Conservation (phyloP, 2,888 invertebrate genomes). For the Trissonchulus sp. region DNA sequence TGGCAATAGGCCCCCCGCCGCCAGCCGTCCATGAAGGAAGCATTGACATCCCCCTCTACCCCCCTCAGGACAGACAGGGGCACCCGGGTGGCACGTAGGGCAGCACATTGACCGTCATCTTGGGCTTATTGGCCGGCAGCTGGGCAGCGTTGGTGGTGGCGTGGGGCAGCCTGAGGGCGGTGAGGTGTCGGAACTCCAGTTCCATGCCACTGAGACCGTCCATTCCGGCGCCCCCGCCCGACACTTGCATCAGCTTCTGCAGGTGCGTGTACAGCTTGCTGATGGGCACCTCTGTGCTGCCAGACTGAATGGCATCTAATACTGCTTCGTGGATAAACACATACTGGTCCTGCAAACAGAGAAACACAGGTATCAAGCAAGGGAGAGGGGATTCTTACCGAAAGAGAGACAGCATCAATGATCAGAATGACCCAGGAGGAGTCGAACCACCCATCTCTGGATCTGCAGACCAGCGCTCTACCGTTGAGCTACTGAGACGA, state of each 20-base stretch:
- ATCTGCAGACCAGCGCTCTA: too few species aligned
- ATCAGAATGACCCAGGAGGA: too few species aligned
- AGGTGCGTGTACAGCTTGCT: constrained; percentile 88
- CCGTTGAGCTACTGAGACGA: too few species aligned
- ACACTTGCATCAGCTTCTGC: constrained; percentile 87
- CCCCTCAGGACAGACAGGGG: constrained; percentile 58
- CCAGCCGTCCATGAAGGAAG: constrained; percentile 86
- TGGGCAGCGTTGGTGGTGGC: constrained; percentile 90
- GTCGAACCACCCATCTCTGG: too few species aligned
- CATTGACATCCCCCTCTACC: constrained; percentile 74
- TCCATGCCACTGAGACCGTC: constrained; percentile 80
- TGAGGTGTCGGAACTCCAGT: constrained; percentile 80
- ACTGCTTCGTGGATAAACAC: constrained; percentile 98
- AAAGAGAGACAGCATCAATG: too few species aligned
- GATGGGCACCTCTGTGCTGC: constrained; percentile 90
- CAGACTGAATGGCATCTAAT: constrained; percentile 90
- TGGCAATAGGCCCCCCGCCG: constrained; percentile 78
- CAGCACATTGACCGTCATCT: constrained; percentile 88
- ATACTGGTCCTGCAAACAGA: constrained; percentile 98
- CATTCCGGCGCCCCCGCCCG: too few species aligned
- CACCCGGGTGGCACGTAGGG: constrained; percentile 88
- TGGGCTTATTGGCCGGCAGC: constrained; percentile 73
- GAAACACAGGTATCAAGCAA: too few species aligned
- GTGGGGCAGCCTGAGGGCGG: constrained; percentile 85
- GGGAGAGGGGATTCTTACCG: too few species aligned